Conservation (phyloP, 2,888 invertebrate species). For the Adelphocoris suturalis region DNA sequence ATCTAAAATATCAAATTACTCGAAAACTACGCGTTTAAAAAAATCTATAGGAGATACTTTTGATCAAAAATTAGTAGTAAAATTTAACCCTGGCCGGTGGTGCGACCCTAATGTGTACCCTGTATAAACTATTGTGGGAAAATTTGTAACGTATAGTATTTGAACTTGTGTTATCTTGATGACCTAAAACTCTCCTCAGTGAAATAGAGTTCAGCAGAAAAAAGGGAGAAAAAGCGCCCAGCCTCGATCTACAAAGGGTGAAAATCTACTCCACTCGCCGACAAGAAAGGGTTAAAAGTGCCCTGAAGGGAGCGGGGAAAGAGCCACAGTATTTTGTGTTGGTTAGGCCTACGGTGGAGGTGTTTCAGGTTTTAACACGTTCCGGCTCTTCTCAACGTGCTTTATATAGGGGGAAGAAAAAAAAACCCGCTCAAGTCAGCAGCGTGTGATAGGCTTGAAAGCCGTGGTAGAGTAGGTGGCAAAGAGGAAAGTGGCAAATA, state of each 20-base stretch:
- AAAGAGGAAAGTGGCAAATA: no score
- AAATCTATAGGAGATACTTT: no score
- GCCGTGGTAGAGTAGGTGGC: not conserved
- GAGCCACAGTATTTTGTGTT: slow-evolving; percentile 34
- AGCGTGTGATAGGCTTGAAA: not conserved
- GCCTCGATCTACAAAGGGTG: not conserved
- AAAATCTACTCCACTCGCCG: not conserved
- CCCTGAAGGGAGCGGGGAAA: not conserved
- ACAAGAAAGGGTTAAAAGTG: slow-evolving; percentile 31
- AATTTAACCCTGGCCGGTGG: no score
- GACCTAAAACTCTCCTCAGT: no score
- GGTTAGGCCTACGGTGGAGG: not conserved
- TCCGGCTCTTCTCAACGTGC: not conserved
- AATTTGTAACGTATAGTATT: no score
- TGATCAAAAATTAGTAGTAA: no score
- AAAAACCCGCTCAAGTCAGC: not conserved
- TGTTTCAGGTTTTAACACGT: slow-evolving; percentile 21
- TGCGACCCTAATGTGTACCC: no score
- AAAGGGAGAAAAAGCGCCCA: not conserved
- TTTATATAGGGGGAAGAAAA: not conserved
- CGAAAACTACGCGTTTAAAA: no score
- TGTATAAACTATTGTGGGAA: no score
- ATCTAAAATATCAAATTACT: no score
- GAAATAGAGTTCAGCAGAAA: not conserved
- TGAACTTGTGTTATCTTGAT: no score